Percentiles rank a stretch among this genome's conserved stretches.
Evolutionary conservation across 2,113 vertebrate species (phyloP).

Genomic region (Pampusana beccarii): DNA sequence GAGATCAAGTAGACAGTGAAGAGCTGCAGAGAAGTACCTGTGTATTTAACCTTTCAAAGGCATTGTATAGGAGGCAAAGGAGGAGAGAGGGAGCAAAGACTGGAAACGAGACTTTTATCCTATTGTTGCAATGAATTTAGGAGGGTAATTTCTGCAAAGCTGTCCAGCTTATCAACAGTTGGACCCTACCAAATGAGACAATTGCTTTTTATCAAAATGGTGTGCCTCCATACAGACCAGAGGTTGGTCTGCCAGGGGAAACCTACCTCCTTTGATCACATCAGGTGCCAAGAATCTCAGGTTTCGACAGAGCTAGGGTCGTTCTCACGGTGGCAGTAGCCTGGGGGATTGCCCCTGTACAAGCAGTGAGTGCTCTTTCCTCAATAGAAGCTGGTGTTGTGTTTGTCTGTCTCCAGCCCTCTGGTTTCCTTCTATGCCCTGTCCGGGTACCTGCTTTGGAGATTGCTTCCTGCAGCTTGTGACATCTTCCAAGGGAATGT

Average conservation of each 20-base stretch:
- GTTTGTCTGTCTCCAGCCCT: neutral
- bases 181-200: neutral
- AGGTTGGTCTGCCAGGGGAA: neutral
- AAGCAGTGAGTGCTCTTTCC: neutral
- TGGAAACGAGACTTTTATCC: neutral
- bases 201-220: fast-evolving
- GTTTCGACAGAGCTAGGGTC: neutral
- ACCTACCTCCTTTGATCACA: neutral
- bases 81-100: neutral
- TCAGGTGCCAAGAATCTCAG: fast-evolving
- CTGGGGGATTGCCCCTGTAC: fast-evolving
- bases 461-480: neutral
- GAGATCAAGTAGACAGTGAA: constrained; percentile 5
- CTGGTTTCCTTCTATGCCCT: neutral
- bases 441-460: neutral
- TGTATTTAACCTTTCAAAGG: neutral
- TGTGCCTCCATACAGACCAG: neutral
- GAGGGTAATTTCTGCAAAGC: neutral
- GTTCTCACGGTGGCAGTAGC: neutral
- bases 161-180: neutral
- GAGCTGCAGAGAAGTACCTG: neutral
- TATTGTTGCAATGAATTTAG: neutral
- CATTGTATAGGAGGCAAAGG: neutral
- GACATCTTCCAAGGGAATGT: neutral
- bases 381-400: neutral